Evolutionary conservation across 2,888 invertebrate genomes (phyloP).

Genomic region (Mactromeris polynyma): DNA sequence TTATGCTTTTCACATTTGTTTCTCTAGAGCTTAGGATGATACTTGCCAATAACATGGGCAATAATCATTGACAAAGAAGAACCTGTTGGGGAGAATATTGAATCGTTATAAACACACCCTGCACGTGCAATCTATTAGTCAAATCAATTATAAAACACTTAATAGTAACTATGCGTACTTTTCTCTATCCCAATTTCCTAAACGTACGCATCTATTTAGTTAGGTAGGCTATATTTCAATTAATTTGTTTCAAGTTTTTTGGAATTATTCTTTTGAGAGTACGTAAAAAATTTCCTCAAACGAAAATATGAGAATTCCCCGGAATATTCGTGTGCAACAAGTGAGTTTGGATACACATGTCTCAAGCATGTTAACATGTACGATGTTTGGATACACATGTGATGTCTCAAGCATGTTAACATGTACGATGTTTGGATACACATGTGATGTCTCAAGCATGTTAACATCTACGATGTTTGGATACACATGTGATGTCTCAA

Average conservation of each 20-base stretch:
- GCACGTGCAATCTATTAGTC: conserved; percentile 5
- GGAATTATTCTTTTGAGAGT: neutral
- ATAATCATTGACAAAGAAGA: conserved; percentile 17
- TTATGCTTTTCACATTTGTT: neutral
- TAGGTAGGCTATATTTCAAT: neutral
- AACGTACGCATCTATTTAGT: neutral
- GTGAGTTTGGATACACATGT: neutral
- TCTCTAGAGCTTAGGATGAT: neutral
- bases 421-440: no score
- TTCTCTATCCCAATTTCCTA: neutral
- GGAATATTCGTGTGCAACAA: neutral
- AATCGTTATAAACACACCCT: neutral
- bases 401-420: no score
- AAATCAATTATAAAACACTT: neutral
- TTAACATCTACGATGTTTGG: no score
- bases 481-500: no score
- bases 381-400: no score
- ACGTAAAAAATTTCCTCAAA: neutral
- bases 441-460: no score
- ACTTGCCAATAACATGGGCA: neutral
- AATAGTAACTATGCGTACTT: neutral
- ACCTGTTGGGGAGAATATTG: neutral
- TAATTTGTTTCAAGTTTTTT: neutral
- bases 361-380: no score
- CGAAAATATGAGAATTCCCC: neutral